These are phyloP conservation scores for Elegia similella DNA, from an alignment of 2,888 invertebrate species.

Conservation along the genomic window DNA sequence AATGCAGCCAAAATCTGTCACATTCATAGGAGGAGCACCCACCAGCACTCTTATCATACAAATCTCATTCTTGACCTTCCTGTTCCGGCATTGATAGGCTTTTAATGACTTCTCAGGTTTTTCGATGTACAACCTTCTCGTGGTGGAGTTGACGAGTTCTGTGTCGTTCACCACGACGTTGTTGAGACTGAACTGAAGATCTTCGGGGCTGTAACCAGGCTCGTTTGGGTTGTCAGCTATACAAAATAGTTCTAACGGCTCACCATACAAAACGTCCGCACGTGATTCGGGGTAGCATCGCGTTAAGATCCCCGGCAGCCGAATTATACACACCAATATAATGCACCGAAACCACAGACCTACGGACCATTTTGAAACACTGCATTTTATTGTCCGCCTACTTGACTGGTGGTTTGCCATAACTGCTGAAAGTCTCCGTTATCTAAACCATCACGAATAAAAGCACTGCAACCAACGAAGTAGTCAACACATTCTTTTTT, in stretches of 20 bases:
- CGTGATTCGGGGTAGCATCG: conserved; percentile 78
- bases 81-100: conserved; percentile 79
- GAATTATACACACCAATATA: conserved; percentile 55
- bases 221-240: conserved; percentile 58
- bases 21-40: conserved; percentile 82
- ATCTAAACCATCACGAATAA: conserved; percentile 64
- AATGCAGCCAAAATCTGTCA: conserved; percentile 87
- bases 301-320: conserved; percentile 61
- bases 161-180: conserved; percentile 31
- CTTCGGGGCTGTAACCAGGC: conserved; percentile 52
- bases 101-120: conserved; percentile 76
- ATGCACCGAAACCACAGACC: conserved; percentile 65
- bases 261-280: conserved; percentile 81
- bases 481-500: conserved; percentile 61
- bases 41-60: conserved; percentile 58
- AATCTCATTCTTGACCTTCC: conserved; percentile 46
- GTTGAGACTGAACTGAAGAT: conserved; percentile 64
- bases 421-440: conserved; percentile 42
- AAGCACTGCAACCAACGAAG: conserved; percentile 47
- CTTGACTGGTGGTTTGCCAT: conserved; percentile 57
- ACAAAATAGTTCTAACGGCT: conserved; percentile 84
- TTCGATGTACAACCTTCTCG: conserved; percentile 80
- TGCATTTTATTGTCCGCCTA: conserved; percentile 54
- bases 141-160: conserved; percentile 82
- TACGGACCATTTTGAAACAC: conserved; percentile 52